A percentile compares a stretch with the other conserved stretches of the same genome.
Conservation (phyloP, 2,888 invertebrate genomes). For the Leucozona laternaria region DNA sequence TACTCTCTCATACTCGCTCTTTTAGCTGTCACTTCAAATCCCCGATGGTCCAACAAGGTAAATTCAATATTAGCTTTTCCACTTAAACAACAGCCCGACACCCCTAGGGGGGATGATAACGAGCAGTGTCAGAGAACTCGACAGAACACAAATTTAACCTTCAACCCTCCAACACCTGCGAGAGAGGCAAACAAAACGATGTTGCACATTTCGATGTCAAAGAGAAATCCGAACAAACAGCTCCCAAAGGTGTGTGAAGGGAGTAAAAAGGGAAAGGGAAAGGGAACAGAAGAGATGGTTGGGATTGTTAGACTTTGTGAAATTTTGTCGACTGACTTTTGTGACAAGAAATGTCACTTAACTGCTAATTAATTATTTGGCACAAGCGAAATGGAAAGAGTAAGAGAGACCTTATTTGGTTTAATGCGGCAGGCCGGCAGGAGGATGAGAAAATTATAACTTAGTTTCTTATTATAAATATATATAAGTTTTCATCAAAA, state of each 20-base stretch:
- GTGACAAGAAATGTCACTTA: conserved; percentile 74
- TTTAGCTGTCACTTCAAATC: conserved; percentile 46
- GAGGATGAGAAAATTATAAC: background rate
- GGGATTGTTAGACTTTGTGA: conserved; percentile 38
- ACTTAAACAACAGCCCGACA: conserved; percentile 61
- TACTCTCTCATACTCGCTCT: background rate
- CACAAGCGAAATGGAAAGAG: conserved; percentile 5
- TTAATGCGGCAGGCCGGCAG: background rate
- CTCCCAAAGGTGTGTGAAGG: conserved; percentile 34
- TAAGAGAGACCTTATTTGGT: background rate
- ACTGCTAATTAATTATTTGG: conserved; percentile 72
- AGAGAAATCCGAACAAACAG: conserved; percentile 45
- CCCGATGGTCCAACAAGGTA: conserved; percentile 52
- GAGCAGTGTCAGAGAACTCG: conserved; percentile 42
- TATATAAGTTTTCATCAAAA: background rate
- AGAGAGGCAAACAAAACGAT: conserved; percentile 19
- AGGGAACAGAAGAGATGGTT: background rate
- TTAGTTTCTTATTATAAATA: background rate
- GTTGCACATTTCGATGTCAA: conserved; percentile 63
- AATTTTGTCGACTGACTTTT: conserved; percentile 70
- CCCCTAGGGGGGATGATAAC: conserved; percentile 48
- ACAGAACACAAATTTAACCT: conserved; percentile 51
- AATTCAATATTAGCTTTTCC: conserved; percentile 74
- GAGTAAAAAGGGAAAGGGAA: background rate
- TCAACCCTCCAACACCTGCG: conserved; percentile 49